These are phyloP conservation scores for Ceuthmochares aereus DNA, from an alignment of 2,113 vertebrate genomes.

Conservation along the genomic window DNA sequence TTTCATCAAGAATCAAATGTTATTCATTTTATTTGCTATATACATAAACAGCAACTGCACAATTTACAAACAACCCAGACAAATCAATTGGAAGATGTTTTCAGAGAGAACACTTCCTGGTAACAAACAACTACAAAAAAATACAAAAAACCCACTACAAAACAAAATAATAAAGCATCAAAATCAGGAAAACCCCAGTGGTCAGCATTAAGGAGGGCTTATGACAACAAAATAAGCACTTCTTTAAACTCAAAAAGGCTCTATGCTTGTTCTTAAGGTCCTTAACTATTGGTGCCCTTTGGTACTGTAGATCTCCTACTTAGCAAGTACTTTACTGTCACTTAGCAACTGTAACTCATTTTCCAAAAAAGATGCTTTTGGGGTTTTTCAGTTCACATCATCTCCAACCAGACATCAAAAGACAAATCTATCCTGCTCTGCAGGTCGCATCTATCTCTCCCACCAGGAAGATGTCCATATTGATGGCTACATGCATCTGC, in stretches of 20 bases:
- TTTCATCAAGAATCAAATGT: neutral
- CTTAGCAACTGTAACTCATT: conserved; percentile 56
- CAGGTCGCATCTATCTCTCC: neutral
- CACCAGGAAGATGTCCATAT: neutral
- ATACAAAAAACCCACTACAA: neutral
- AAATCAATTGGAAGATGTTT: neutral
- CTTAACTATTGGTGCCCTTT: conserved; percentile 40
- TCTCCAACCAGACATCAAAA: conserved; percentile 21
- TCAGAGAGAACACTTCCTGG: neutral
- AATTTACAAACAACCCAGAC: neutral
- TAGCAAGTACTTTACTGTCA: conserved; percentile 45
- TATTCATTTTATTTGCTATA: neutral
- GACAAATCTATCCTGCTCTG: neutral
- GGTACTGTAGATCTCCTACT: conserved; percentile 17
- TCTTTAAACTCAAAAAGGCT: neutral
- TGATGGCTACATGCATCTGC: neutral
- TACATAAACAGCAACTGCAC: neutral
- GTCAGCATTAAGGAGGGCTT: neutral
- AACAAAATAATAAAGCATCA: neutral
- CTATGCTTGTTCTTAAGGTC: neutral
- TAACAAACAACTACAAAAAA: neutral
- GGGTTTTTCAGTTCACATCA: conserved; percentile 11
- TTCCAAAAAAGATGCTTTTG: conserved; percentile 43
- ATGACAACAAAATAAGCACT: neutral
- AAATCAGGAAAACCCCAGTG: neutral